Conservation (phyloP, 2,113 vertebrate genomes). For the Asarcornis scutulata region DNA sequence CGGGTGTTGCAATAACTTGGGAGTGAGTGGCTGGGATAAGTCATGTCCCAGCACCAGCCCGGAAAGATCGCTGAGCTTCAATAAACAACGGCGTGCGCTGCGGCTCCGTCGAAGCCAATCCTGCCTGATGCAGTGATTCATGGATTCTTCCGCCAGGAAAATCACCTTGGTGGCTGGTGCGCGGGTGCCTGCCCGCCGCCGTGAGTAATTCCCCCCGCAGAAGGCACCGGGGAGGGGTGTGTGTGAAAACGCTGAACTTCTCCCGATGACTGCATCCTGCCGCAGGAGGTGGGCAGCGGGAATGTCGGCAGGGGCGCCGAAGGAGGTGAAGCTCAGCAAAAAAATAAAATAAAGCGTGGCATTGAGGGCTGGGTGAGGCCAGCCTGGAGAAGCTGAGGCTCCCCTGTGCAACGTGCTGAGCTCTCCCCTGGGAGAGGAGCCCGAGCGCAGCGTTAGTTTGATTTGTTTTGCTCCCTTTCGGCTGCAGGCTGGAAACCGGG, state of each 20-base stretch:
- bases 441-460: accelerated
- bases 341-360: not conserved
- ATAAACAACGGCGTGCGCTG: not conserved
- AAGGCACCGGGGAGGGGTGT: not conserved
- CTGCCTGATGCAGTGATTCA: conserved; percentile 36
- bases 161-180: not conserved
- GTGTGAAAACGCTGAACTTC: conserved; percentile 39
- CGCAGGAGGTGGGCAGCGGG: not conserved
- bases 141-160: conserved; percentile 38
- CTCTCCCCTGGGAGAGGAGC: not conserved
- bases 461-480: not conserved
- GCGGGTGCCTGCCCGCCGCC: not conserved
- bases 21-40: conserved; percentile 32
- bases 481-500: not conserved
- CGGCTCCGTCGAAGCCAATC: conserved; percentile 17
- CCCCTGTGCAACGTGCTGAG: not conserved
- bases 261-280: not conserved
- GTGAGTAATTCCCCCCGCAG: not conserved
- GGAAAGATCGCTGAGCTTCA: conserved; percentile 10
- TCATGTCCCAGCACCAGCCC: conserved; percentile 3
- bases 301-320: conserved; percentile 23
- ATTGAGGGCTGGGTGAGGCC: not conserved
- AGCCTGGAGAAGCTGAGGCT: not conserved
- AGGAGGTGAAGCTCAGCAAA: not conserved
- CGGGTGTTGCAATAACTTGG: conserved; percentile 29